These are phyloP conservation scores for Barbus barbus DNA, from an alignment of 2,113 vertebrate genomes.

Conservation along the genomic window DNA sequence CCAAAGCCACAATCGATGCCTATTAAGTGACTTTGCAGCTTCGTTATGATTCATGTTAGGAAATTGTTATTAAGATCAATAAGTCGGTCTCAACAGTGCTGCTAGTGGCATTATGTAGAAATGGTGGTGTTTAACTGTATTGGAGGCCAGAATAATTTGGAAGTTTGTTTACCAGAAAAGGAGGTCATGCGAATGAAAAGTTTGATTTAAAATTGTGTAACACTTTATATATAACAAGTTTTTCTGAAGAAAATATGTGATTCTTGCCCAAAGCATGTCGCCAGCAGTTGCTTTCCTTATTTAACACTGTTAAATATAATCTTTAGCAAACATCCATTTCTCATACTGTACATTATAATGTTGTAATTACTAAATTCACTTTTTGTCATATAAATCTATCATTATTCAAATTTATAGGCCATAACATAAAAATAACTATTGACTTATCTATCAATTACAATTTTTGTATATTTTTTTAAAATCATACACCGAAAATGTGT, in stretches of 20 bases:
- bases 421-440: too few species aligned
- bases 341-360: too few species aligned
- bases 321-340: too few species aligned
- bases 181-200: background rate
- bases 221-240: background rate
- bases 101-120: conserved; percentile 52
- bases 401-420: too few species aligned
- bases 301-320: too few species aligned
- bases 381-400: too few species aligned
- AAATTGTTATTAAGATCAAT: conserved; percentile 74
- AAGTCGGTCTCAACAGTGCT: conserved; percentile 56
- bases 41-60: conserved; percentile 65
- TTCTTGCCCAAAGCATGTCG: too few species aligned
- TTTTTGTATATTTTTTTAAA: too few species aligned
- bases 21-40: conserved; percentile 71
- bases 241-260: background rate
- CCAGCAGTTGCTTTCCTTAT: too few species aligned
- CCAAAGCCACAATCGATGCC: conserved; percentile 69
- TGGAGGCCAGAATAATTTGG: background rate
- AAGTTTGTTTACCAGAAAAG: conserved; percentile 9
- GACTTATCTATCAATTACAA: too few species aligned
- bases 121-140: conserved; percentile 10
- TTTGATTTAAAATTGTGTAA: background rate
- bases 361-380: too few species aligned
- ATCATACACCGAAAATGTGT: too few species aligned